Evolutionary conservation across 2,113 vertebrate genomes (phyloP).

Genomic region (Paedocypris sp.): DNA sequence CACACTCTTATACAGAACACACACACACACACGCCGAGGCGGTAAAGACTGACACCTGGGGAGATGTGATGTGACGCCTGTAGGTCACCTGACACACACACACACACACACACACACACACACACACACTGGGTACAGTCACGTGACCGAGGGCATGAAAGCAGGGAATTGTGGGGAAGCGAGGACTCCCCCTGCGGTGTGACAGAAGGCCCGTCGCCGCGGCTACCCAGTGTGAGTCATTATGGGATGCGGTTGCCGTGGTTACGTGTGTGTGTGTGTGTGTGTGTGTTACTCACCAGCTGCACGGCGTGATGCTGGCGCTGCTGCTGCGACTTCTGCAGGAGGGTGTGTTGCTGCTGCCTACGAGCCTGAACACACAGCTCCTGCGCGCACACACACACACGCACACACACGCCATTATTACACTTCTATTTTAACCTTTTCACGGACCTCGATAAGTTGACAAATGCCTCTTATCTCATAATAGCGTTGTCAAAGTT

Average conservation of each 20-base stretch:
- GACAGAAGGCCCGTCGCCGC: neutral
- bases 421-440: too few relatives aligned
- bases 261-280: too few relatives aligned
- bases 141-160: neutral
- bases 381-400: conserved; percentile 61
- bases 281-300: conserved; percentile 67
- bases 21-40: too few relatives aligned
- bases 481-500: too few relatives aligned
- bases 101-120: neutral
- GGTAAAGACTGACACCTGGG: too few relatives aligned
- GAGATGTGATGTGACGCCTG: too few relatives aligned
- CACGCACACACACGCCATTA: conserved; percentile 1
- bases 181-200: neutral
- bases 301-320: conserved; percentile 77
- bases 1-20: too few relatives aligned
- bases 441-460: too few relatives aligned
- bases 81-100: too few relatives aligned
- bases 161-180: neutral
- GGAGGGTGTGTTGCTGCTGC: conserved; percentile 59
- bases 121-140: neutral
- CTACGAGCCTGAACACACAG: conserved; percentile 70
- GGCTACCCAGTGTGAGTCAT: neutral
- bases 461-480: too few relatives aligned
- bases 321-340: conserved; percentile 54
- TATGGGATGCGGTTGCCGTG: conserved; percentile 29